Conservation (phyloP, 2,113 vertebrate genomes). For the Neofelis nebulosa region DNA sequence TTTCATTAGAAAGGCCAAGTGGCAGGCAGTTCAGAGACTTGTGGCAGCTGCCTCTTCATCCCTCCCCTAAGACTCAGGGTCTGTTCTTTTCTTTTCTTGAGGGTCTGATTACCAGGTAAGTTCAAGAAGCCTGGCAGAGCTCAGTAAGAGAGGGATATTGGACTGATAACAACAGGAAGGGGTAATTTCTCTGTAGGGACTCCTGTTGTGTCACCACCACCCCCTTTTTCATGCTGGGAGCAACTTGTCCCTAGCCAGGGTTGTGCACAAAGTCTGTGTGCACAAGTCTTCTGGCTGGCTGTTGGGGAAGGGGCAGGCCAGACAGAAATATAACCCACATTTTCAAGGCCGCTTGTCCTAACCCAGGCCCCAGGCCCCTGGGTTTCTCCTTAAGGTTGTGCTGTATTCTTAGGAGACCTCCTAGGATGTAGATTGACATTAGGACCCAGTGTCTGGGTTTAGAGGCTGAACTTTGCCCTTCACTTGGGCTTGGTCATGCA, state of each 20-base stretch:
- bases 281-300: conserved; percentile 52
- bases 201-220: neutral
- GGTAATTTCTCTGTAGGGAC: conserved; percentile 49
- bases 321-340: conserved; percentile 44
- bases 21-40: conserved; percentile 9
- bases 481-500: neutral
- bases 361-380: neutral
- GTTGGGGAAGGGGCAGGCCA: neutral
- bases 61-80: neutral
- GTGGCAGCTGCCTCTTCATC: neutral
- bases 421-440: neutral
- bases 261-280: conserved; percentile 13
- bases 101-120: conserved; percentile 3
- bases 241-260: conserved; percentile 59
- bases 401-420: neutral
- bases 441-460: neutral
- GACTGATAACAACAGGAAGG: neutral
- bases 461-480: neutral
- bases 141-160: neutral
- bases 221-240: conserved; percentile 41
- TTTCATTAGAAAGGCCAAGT: conserved; percentile 51
- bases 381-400: neutral
- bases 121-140: conserved; percentile 3
- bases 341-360: conserved; percentile 38
- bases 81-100: neutral